Conservation (phyloP, 2,888 invertebrate species). For the Ichneumoninae sp. region DNA sequence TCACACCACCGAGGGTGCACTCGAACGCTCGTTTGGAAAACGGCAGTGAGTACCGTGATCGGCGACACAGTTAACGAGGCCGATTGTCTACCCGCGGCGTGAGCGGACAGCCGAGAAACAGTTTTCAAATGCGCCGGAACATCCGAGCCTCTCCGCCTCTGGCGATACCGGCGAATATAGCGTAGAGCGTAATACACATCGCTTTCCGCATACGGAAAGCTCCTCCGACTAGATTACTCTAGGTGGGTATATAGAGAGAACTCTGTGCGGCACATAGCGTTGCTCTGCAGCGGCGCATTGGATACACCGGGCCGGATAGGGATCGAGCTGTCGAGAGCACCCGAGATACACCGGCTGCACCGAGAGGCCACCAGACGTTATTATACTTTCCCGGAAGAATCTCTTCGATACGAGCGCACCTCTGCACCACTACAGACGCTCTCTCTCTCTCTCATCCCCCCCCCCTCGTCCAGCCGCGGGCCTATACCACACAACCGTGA, state of each 20-base stretch:
- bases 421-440: constrained; percentile 46
- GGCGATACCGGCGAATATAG: constrained; percentile 30
- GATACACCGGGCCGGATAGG: constrained; percentile 61
- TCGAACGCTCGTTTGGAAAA: constrained; percentile 34
- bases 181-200: constrained; percentile 29
- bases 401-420: constrained; percentile 59
- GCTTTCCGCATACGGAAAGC: constrained; percentile 47
- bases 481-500: constrained; percentile 64
- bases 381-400: constrained; percentile 67
- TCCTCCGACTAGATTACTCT: constrained; percentile 39
- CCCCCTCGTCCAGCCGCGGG: constrained; percentile 46
- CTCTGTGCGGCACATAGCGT: constrained; percentile 42
- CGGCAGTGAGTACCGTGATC: constrained; percentile 30
- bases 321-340: constrained; percentile 62
- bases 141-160: constrained; percentile 13
- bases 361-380: constrained; percentile 61
- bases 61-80: constrained; percentile 57
- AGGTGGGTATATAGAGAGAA: constrained; percentile 20
- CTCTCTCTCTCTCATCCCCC: not conserved
- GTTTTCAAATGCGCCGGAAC: constrained; percentile 38
- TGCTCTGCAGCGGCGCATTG: constrained; percentile 30
- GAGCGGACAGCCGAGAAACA: constrained; percentile 42
- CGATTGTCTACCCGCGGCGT: constrained; percentile 56
- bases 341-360: constrained; percentile 55
- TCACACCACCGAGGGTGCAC: constrained; percentile 5